Evolutionary conservation across 2,888 invertebrate species (phyloP).

Genomic region (Agrochola lychnidis): DNA sequence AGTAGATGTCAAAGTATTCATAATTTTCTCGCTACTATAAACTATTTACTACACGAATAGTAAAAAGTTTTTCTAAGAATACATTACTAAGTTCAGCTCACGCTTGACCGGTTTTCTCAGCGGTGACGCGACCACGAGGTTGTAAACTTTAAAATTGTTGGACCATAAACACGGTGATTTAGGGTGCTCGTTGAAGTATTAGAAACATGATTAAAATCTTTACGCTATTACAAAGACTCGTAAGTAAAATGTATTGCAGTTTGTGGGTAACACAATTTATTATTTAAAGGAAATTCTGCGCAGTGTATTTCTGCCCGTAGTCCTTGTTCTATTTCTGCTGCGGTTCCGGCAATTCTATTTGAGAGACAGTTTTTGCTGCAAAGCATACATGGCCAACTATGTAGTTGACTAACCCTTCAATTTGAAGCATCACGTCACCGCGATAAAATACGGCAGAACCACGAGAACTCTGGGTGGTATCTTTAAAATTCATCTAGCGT

Average conservation of each 20-base stretch:
- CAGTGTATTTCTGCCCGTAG: not conserved
- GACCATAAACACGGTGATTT: slow-evolving; percentile 39
- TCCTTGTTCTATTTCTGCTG: not conserved
- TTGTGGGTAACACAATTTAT: not conserved
- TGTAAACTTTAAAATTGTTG: slow-evolving; percentile 39
- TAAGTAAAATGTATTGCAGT: not conserved
- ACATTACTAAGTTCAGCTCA: slow-evolving; percentile 15
- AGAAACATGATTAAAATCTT: slow-evolving; percentile 16
- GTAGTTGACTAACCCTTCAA: not conserved
- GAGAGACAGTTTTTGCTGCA: not conserved
- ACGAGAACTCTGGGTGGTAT: not conserved
- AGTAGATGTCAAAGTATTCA: slow-evolving; percentile 1
- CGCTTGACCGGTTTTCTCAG: slow-evolving; percentile 47
- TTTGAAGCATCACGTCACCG: not conserved
- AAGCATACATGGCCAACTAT: not conserved
- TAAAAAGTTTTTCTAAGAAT: slow-evolving; percentile 46
- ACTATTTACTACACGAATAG: slow-evolving; percentile 40
- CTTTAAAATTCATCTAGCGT: not conserved
- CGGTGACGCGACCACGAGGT: slow-evolving; percentile 18
- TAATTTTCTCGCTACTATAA: slow-evolving; percentile 18
- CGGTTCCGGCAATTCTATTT: not conserved
- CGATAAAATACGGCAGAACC: not conserved
- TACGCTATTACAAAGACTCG: too few relatives aligned
- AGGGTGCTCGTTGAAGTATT: slow-evolving; percentile 25
- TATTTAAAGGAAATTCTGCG: not conserved